Evolutionary conservation across 1,140 invertebrate species (phyloP), one percentile per base, ranked within the genome.

Genomic region (Streblospio benedicti): DNA sequence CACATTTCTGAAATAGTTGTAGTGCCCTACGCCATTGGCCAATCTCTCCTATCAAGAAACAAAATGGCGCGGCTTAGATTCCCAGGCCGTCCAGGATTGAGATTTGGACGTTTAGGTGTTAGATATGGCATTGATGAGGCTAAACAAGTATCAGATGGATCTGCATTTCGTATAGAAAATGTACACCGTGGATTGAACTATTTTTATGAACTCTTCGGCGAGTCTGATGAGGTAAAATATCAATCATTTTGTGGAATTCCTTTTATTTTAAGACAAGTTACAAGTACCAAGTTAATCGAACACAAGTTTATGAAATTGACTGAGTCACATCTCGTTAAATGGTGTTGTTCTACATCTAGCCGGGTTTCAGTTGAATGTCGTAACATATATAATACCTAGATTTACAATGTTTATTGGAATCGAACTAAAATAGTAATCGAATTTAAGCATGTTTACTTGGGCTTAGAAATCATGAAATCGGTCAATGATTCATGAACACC

Each of bases 41-140:
- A 12, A n/a, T n/a, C 38, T n/a, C 38, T 41, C 60, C 4, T 51
- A 56, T 53, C 69, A 76, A 69, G 61, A 75, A 76, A 53, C 69
- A 76, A 70, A 62, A 75, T 78, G 76, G 76, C 76, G 76, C 70
- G 75, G 62, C 65, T 75, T 54, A 65, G 74, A 47, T 78, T 78
- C 66, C 75, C 75, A 49, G 76, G 76, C 59, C 71, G 75, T 62
- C 75, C 76, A 57, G 75, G 75, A 32, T 73, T 69, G 67, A 73
- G 75, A 71, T 70, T 73, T 61, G 75, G 71, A 62, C 67, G 70
- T 59, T 62, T 68, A 60, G 71, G 68, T 55, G 66, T 76, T 41
- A 60, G 67, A 58, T 75, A 69, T 67, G 62, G 66, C 27, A 67
- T 62, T 49, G 72, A 72, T 63, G 73, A 78, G 60, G 59, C 67